These are phyloP conservation scores for Calliphora vomitoria DNA, from an alignment of 2,888 invertebrate genomes.

Conservation along the genomic window DNA sequence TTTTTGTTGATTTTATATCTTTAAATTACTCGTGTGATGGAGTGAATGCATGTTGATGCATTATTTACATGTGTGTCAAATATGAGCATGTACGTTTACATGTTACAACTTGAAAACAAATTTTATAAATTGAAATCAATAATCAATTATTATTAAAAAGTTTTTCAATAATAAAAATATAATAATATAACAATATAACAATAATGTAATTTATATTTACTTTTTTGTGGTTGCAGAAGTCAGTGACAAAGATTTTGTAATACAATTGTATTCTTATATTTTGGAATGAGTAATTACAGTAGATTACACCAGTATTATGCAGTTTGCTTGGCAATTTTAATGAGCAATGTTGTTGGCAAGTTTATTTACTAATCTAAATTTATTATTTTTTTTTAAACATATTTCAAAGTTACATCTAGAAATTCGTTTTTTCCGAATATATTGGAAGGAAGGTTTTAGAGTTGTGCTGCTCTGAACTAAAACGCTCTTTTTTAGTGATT, in stretches of 20 bases:
- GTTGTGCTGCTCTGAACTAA: too few relatives aligned
- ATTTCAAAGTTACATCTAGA: too few relatives aligned
- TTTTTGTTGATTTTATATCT: background rate
- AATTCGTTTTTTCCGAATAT: too few relatives aligned
- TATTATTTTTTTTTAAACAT: too few relatives aligned
- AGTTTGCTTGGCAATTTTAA: too few relatives aligned
- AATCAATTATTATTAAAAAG: conserved; percentile 59
- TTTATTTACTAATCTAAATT: too few relatives aligned
- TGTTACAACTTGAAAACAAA: conserved; percentile 47
- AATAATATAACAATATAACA: background rate
- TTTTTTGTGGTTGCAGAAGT: background rate
- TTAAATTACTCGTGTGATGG: background rate
- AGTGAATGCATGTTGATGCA: background rate
- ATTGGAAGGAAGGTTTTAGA: too few relatives aligned
- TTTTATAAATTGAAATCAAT: conserved; percentile 61
- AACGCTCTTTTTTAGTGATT: too few relatives aligned
- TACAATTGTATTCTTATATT: background rate
- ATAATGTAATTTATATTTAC: conserved; percentile 11
- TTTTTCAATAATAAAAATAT: conserved; percentile 35
- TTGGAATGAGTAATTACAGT: too few relatives aligned
- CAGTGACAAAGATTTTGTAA: background rate
- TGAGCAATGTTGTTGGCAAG: too few relatives aligned
- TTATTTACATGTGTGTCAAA: background rate
- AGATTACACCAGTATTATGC: too few relatives aligned
- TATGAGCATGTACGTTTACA: conserved; percentile 11